Conservation (phyloP, 2,113 vertebrate genomes). For the Lampris incognitus region DNA sequence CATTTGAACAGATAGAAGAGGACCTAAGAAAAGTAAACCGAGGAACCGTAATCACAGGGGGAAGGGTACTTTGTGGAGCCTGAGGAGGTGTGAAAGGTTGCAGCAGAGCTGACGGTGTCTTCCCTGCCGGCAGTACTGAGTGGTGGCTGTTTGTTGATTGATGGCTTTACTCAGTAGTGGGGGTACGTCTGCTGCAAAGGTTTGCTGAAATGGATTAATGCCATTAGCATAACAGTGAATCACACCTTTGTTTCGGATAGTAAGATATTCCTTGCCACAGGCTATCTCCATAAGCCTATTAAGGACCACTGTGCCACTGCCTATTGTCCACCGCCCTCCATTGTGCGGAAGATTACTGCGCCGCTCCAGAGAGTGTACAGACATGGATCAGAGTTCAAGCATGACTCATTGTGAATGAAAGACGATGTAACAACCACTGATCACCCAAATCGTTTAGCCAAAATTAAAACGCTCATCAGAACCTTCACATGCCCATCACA, state of each 20-base stretch:
- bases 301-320: slow-evolving; percentile 48
- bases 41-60: slow-evolving; percentile 26
- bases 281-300: slow-evolving; percentile 72
- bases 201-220: slow-evolving; percentile 61
- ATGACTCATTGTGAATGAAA: slow-evolving; percentile 5
- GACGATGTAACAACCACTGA: slow-evolving; percentile 22
- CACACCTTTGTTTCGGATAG: slow-evolving; percentile 59
- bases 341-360: slow-evolving; percentile 64
- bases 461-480: not conserved
- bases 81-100: slow-evolving; percentile 65
- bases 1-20: slow-evolving; percentile 37
- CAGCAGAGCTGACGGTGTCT: slow-evolving; percentile 61
- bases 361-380: slow-evolving; percentile 15
- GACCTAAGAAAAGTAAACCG: slow-evolving; percentile 44
- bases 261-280: slow-evolving; percentile 55
- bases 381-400: slow-evolving; percentile 46
- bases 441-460: slow-evolving; percentile 20
- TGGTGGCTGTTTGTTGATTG: slow-evolving; percentile 59
- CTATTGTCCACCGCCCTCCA: slow-evolving; percentile 68
- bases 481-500: not conserved
- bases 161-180: slow-evolving; percentile 57
- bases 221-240: slow-evolving; percentile 76
- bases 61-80: slow-evolving; percentile 32
- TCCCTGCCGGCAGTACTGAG: slow-evolving; percentile 15
- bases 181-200: slow-evolving; percentile 18